Conservation (phyloP, 2,113 vertebrate species). For the Pachyramphus minor region DNA sequence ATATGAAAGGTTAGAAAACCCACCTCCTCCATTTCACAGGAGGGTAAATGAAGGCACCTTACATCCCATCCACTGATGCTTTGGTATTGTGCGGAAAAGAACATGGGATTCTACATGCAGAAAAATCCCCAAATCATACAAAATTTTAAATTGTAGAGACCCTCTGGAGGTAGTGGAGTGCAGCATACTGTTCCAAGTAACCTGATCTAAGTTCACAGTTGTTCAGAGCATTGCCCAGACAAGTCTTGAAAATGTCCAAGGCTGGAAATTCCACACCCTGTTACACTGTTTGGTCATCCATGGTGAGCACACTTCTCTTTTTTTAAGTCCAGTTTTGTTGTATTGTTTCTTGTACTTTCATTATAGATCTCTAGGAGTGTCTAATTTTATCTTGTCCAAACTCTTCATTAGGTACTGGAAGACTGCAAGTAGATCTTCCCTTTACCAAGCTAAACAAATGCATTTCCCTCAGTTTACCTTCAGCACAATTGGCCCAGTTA, state of each 20-base stretch:
- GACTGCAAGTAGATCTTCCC: neutral
- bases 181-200: neutral
- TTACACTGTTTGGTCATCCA: neutral
- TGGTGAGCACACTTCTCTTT: neutral
- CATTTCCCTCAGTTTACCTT: neutral
- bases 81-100: neutral
- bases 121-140: neutral
- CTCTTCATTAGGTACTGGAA: neutral
- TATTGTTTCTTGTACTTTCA: neutral
- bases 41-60: neutral
- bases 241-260: neutral
- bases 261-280: neutral
- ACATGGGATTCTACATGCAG: neutral
- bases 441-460: neutral
- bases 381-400: neutral
- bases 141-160: neutral
- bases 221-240: neutral
- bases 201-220: neutral
- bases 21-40: neutral
- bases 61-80: neutral
- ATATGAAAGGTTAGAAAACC: neutral
- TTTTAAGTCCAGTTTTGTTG: neutral
- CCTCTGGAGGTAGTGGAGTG: neutral
- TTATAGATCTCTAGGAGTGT: neutral
- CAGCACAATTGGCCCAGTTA: neutral